Evolutionary conservation across 2,797 vertebrate species (phyloP).

Genomic region (Pristis pectinata): DNA sequence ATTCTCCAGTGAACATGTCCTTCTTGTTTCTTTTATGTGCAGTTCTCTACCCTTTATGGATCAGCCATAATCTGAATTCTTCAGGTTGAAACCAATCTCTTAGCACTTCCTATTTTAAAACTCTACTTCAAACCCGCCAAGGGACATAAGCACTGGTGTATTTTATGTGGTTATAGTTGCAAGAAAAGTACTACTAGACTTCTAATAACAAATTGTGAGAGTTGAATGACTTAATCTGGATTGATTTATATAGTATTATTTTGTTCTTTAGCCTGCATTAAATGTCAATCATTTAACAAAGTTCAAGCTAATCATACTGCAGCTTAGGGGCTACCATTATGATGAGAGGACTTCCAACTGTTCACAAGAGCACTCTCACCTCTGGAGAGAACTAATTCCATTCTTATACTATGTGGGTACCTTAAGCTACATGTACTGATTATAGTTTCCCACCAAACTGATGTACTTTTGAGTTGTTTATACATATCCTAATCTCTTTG

Average conservation of each 20-base stretch:
- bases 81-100: neutral
- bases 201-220: neutral
- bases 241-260: too few relatives aligned
- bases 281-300: neutral
- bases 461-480: neutral
- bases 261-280: neutral
- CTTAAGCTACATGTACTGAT: neutral
- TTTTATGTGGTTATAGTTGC: too few relatives aligned
- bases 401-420: neutral
- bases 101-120: neutral
- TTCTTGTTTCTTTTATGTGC: neutral
- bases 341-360: neutral
- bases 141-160: neutral
- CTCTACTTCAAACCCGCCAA: neutral
- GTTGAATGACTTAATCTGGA: too few relatives aligned
- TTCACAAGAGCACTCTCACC: neutral
- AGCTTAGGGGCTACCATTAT: neutral
- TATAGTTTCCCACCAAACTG: neutral
- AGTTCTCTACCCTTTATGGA: neutral
- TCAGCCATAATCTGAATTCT: neutral
- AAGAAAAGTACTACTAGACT: neutral
- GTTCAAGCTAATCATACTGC: neutral
- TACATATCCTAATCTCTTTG: neutral
- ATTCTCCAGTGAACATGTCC: neutral
- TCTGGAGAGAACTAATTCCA: neutral